Percentiles rank a stretch among this genome's conserved stretches.
These are phyloP conservation scores for Ondatra zibethicus DNA, from an alignment of 2,113 vertebrate species.

Conservation along the genomic window DNA sequence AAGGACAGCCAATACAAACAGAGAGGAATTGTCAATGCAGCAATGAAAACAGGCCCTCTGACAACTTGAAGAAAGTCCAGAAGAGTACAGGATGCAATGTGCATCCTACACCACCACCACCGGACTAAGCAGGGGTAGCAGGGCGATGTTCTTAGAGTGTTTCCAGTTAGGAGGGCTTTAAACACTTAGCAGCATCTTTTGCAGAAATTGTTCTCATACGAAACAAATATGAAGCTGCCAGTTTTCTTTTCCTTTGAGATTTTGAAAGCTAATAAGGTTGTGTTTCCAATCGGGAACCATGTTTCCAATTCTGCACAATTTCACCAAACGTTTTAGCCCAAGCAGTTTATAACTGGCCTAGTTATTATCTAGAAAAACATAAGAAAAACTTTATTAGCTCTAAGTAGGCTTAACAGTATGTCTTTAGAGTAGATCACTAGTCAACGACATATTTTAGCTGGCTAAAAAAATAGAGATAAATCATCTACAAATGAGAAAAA, in stretches of 20 bases:
- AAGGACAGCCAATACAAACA: not conserved
- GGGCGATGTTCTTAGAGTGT: not conserved
- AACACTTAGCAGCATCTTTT: not conserved
- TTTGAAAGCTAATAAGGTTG: slow-evolving; percentile 11
- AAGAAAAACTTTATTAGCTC: not conserved
- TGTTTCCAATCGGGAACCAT: not conserved
- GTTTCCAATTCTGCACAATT: not conserved
- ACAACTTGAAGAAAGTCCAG: not conserved
- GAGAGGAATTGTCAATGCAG: not conserved
- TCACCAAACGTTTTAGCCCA: not conserved
- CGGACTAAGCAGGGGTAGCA: not conserved
- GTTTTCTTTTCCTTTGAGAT: not conserved
- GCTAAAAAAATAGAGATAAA: not conserved
- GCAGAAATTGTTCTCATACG: not conserved
- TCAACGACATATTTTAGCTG: not conserved
- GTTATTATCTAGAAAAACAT: not conserved
- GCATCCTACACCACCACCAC: not conserved
- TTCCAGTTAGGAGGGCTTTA: not conserved
- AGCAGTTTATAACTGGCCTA: slow-evolving; percentile 6
- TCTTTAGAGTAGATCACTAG: slow-evolving; percentile 21
- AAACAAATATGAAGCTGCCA: not conserved
- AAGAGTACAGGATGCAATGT: not conserved
- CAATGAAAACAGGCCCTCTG: not conserved
- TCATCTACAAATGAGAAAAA: slow-evolving; percentile 10
- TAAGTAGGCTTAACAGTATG: not conserved